Evolutionary conservation across 2,113 vertebrate species (phyloP).

Genomic region (Dendropsophus ebraccatus): DNA sequence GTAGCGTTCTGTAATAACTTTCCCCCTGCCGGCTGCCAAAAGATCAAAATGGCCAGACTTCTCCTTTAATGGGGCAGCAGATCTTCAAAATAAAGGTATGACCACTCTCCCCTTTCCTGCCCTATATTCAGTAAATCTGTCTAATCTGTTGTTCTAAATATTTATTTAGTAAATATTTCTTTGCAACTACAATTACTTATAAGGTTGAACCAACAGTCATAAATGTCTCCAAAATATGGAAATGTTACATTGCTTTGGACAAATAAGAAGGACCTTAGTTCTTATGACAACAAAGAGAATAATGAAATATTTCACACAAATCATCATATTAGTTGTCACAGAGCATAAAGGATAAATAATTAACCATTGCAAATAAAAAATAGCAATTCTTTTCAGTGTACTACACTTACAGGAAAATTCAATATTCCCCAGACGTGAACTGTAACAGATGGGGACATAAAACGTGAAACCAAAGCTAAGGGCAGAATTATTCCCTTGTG

Average conservation of each 20-base stretch:
- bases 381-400: neutral
- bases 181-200: too few relatives aligned
- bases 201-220: neutral
- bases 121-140: too few relatives aligned
- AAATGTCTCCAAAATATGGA: neutral
- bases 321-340: neutral
- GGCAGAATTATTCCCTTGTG: constrained; percentile 51
- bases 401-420: constrained; percentile 39
- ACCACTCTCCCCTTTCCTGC: too few relatives aligned
- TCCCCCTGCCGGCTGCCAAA: too few relatives aligned
- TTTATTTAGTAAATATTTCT: too few relatives aligned
- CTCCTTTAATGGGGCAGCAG: too few relatives aligned
- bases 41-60: too few relatives aligned
- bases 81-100: too few relatives aligned
- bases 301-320: neutral
- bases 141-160: too few relatives aligned
- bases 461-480: constrained; percentile 33
- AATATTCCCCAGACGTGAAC: constrained; percentile 30
- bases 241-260: neutral
- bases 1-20: too few relatives aligned
- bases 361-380: constrained; percentile 15
- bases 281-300: neutral
- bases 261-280: neutral
- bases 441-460: constrained; percentile 50
- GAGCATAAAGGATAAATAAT: constrained; percentile 22